Base-by-base conservation (phyloP, 2,113 vertebrate genomes). In the Brachypteracias leptosomus region DNA sequence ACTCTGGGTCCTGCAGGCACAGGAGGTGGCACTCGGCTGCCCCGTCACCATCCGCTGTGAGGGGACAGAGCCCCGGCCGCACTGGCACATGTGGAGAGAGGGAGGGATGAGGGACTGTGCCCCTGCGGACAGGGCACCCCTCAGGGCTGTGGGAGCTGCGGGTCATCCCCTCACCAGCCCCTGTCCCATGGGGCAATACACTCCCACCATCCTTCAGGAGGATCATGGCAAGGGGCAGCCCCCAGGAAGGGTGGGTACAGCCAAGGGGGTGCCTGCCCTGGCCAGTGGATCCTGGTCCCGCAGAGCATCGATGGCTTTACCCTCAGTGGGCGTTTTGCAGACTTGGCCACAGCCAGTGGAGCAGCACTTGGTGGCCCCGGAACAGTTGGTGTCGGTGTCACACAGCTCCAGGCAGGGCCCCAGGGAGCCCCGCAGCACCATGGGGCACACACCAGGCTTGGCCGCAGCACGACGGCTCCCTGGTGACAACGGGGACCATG, bases 341-440 rank as follows among this genome's bases (percentile, higher is more conserved):
- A 70, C 2, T 3, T 61, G 88, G 55, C 96, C 96, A 1, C 96
- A 97, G 85, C 94, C 88, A 0, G 96, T 96, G 74, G 88, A 58
- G 52, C 96, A 96, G 86, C 95, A 95, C 61, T 96, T 95, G 35
- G 55, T 0, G 0, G 61, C 18, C 5, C 73, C 29, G 0, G 6
- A 24, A 57, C 96, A 95, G 83, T 90, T 26, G 2, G 33, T 0
- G 16, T 96, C 96, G 0, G 51, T 63, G 65, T 86, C 86, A 47
- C 96, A 96, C 12, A 59, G 68, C 86, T 95, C 80, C 86, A 73
- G 29, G 16, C 96, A 97, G 89, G 94, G 95, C 15, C 95, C 94
- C 89, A 96, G 11, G 18, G 96, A 94, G 38, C 96, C 96, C 31
- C 96, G 74, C 88, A 97, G 81, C 77, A 82, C 65, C 85, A 49